These are phyloP conservation scores for Clusia tigrina DNA, from an alignment of 2,888 invertebrate genomes.

Conservation along the genomic window DNA sequence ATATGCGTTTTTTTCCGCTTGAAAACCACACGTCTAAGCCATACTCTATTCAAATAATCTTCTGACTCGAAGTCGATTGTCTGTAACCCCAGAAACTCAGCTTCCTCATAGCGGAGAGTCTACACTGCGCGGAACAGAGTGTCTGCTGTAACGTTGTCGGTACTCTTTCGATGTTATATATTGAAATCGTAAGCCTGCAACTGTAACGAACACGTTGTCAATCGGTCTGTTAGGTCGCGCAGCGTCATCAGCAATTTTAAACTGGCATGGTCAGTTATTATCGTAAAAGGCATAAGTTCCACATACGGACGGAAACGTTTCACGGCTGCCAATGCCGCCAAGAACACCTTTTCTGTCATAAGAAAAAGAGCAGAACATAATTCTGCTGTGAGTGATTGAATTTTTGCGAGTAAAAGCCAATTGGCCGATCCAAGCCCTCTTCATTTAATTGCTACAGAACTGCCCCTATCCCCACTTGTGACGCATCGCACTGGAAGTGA, in stretches of 20 bases:
- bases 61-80: neutral
- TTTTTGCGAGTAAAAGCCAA: constrained; percentile 19
- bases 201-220: constrained; percentile 40
- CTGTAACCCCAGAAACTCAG: neutral
- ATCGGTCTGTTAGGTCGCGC: neutral
- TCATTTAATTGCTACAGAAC: constrained; percentile 9
- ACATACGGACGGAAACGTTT: constrained; percentile 15
- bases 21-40: no score
- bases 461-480: no score
- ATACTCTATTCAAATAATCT: no score
- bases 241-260: constrained; percentile 14
- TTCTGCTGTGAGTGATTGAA: neutral
- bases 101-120: neutral
- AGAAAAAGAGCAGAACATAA: no score
- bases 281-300: constrained; percentile 2
- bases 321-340: constrained; percentile 2
- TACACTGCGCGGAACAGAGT: constrained; percentile 24
- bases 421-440: constrained; percentile 11
- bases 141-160: constrained; percentile 39
- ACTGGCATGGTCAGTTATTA: constrained; percentile 21
- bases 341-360: neutral
- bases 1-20: no score
- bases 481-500: constrained; percentile 6
- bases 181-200: constrained; percentile 35
- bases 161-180: constrained; percentile 37